Percentiles rank a stretch among this genome's conserved stretches.
Conservation (phyloP, 1,140 invertebrate species). For the Drosophila pseudoobscura region DNA sequence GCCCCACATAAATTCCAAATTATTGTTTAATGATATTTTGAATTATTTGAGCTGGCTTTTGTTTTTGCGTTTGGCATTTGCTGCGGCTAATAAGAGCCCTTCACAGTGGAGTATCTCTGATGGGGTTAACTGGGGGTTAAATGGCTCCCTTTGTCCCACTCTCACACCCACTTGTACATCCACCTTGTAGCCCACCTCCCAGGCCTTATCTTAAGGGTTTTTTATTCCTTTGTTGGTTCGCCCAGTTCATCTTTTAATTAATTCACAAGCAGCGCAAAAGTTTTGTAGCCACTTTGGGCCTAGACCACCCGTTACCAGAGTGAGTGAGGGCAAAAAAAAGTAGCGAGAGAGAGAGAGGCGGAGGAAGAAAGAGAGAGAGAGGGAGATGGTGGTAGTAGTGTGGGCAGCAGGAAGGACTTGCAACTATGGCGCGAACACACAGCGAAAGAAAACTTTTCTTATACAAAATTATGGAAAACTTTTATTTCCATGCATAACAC, state of each 20-base stretch:
- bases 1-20: too few species aligned
- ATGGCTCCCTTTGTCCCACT: too few species aligned
- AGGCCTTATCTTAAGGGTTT: constrained; percentile 20
- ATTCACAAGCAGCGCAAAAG: constrained; percentile 75
- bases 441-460: constrained; percentile 75
- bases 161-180: too few species aligned
- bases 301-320: constrained; percentile 42
- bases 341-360: background rate
- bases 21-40: too few species aligned
- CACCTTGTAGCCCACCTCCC: too few species aligned
- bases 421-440: constrained; percentile 67
- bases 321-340: background rate
- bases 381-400: constrained; percentile 17
- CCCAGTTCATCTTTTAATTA: constrained; percentile 80
- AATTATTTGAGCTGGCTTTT: too few species aligned
- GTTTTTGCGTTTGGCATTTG: too few species aligned
- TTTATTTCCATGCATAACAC: constrained; percentile 79
- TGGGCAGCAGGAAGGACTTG: constrained; percentile 68
- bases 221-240: constrained; percentile 60
- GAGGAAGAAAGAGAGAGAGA: background rate
- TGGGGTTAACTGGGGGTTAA: too few species aligned
- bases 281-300: constrained; percentile 74
- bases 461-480: constrained; percentile 80
- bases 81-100: too few species aligned
- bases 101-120: too few species aligned